These are phyloP conservation scores for Euborellia annulipes DNA, from an alignment of 1,140 invertebrate genomes.

Conservation along the genomic window DNA sequence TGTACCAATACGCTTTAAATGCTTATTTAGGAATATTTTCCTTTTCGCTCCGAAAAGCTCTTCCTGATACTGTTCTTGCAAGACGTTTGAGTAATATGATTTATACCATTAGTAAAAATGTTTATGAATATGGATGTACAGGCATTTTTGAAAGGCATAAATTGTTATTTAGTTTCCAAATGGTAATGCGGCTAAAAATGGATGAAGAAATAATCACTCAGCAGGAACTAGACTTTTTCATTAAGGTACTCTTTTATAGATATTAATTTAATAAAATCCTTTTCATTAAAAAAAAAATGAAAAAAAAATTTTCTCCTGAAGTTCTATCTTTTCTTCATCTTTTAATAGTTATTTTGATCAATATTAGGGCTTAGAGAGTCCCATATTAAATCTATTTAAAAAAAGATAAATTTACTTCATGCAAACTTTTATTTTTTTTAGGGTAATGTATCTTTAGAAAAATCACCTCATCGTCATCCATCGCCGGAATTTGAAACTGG, in stretches of 20 bases:
- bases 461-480: slow-evolving; percentile 45
- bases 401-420: too few relatives aligned
- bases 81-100: slow-evolving; percentile 68
- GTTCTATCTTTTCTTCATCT: too few relatives aligned
- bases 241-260: slow-evolving; percentile 54
- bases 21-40: slow-evolving; percentile 66
- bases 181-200: slow-evolving; percentile 64
- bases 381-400: too few relatives aligned
- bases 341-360: too few relatives aligned
- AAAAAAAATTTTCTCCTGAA: too few relatives aligned
- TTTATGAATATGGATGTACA: slow-evolving; percentile 80
- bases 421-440: too few relatives aligned
- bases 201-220: slow-evolving; percentile 43
- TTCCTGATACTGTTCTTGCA: slow-evolving; percentile 51
- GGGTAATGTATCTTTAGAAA: slow-evolving; percentile 54
- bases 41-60: slow-evolving; percentile 58
- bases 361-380: too few relatives aligned
- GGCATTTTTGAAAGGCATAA: slow-evolving; percentile 84
- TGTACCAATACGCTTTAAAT: slow-evolving; percentile 82
- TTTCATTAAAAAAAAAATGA: too few relatives aligned
- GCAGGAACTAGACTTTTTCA: slow-evolving; percentile 73
- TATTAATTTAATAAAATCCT: too few relatives aligned
- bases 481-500: slow-evolving; percentile 19
- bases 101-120: slow-evolving; percentile 62
- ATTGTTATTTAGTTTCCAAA: slow-evolving; percentile 78